Base-by-base conservation (phyloP, 2,888 invertebrate species). In the Apocheima hispidaria region DNA sequence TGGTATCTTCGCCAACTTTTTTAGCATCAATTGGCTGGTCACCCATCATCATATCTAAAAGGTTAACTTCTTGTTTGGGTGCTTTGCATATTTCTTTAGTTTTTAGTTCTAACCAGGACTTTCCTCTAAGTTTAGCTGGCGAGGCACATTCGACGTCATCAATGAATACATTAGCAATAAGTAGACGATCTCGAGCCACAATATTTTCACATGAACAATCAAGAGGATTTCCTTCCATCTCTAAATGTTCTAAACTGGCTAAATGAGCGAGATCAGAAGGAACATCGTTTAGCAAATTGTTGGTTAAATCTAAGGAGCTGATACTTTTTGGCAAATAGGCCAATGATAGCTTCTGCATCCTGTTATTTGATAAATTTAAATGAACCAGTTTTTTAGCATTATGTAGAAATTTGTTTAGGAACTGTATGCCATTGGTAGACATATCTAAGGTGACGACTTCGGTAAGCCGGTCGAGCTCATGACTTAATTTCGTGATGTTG, bases 161-260 rank as follows among this genome's bases (percentile, higher is more conserved):
- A 71, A 94, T 94, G 55, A 89, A 91, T 16, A 94, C 91, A 60
- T 92, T 90, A 61, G 89, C 90, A 63, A 91, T 82, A 48, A 94
- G 78, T 69, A 96, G 82, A 70, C 92, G 91, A 74, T 96, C 95
- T 66, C 96, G 93, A 48, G 94, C 91, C 66, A 93, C 88, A 59
- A 96, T 83, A 59, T 96, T 95, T 65, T 94, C 93, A 77, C 96
- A 96, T 26, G 95, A 94, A 83, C 96, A 97, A 71, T 95, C 91
- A 5, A 97, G 87, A 35, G 94, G 94, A 79, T 97, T 97, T 43
- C 94, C 95, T 50, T 94, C 92, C 60, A 97, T 76, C 78, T 96
- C 94, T 60, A 97, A 86, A 71, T 94, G 93, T 77, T 94, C 94
- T 55, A 96, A 84, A 71, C 93, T 83, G 43, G 86, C 87, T 58